A percentile compares a stretch with the other conserved stretches of the same genome.
phyloP scores from a whole-genome alignment of 2,888 invertebrate genomes.

The Disparrhopalites patrizii region DNA sequence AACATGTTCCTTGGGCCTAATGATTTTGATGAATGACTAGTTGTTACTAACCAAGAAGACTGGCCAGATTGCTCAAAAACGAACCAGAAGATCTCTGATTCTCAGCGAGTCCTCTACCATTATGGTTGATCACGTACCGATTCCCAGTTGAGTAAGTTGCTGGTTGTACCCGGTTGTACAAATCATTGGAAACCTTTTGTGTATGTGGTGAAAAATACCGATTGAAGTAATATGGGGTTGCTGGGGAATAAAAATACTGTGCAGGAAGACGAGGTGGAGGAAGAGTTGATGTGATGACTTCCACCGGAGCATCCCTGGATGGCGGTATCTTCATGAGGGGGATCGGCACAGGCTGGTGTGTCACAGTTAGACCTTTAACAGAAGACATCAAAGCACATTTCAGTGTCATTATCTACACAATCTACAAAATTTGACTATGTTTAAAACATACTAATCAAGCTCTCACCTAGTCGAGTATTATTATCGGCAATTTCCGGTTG shows the following conservation, averaged over 20 bases:
- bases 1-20: too few relatives aligned
- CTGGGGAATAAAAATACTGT: neutral
- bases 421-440: too few relatives aligned
- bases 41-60: neutral
- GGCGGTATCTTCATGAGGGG: neutral
- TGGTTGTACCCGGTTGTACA: neutral
- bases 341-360: neutral
- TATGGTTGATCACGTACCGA: neutral
- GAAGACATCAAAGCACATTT: too few relatives aligned
- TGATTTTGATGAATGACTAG: neutral
- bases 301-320: neutral
- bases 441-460: too few relatives aligned
- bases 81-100: neutral
- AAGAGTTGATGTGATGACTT: neutral
- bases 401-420: too few relatives aligned
- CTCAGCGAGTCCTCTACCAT: neutral
- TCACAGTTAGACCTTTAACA: neutral
- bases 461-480: too few relatives aligned
- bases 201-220: neutral
- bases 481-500: too few relatives aligned
- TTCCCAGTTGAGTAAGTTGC: neutral
- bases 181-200: neutral
- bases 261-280: neutral
- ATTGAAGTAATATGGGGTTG: neutral
- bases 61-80: neutral